These are phyloP conservation scores for Anomalospiza imberbis DNA, from an alignment of 2,797 vertebrate genomes.

Conservation along the genomic window DNA sequence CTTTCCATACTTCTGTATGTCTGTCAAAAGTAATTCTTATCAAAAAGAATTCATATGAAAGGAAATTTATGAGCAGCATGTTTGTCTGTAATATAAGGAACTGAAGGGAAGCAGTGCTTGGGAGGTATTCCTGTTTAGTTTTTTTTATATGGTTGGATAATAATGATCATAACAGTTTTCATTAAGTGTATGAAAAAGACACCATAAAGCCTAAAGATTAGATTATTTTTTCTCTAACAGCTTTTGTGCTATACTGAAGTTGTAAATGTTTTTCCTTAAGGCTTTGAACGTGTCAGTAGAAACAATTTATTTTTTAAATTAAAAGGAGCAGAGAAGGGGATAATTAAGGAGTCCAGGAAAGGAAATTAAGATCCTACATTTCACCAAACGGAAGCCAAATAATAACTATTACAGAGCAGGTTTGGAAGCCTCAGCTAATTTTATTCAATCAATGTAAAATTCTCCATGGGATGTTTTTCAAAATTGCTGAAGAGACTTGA, in stretches of 20 bases:
- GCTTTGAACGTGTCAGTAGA: background rate
- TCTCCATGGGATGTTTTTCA: background rate
- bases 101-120: background rate
- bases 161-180: background rate
- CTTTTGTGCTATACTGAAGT: background rate
- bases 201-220: background rate
- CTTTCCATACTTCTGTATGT: background rate
- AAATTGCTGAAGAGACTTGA: background rate
- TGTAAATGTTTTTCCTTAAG: background rate
- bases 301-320: slow-evolving; percentile 28
- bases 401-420: background rate
- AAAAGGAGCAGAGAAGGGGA: background rate
- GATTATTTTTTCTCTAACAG: background rate
- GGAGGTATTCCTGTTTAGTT: background rate
- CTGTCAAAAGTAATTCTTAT: background rate
- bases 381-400: background rate
- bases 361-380: background rate
- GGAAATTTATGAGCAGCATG: rapidly evolving
- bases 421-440: background rate
- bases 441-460: background rate
- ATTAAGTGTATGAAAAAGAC: background rate
- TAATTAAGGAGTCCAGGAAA: background rate
- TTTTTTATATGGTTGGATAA: background rate
- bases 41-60: background rate
- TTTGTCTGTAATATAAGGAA: background rate